Conservation (phyloP, 2,888 invertebrate genomes). For the Malacosoma neustria region DNA sequence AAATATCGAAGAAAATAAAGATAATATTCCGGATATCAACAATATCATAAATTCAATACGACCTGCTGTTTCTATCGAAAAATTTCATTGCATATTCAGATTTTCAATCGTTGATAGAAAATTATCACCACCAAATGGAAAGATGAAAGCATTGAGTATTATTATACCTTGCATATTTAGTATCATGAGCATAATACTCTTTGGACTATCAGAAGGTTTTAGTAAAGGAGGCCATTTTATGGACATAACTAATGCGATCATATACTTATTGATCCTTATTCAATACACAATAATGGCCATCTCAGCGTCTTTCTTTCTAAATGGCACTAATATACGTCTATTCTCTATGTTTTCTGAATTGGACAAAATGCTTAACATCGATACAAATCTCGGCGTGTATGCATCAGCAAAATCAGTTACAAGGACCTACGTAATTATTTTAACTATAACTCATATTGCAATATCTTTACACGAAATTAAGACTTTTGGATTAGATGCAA, state of each 20-base stretch:
- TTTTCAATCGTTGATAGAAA: constrained; percentile 20
- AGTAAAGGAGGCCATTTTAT: constrained; percentile 5
- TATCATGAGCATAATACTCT: constrained; percentile 14
- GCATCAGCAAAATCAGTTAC: too few species aligned
- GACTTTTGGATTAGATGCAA: not conserved
- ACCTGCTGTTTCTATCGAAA: not conserved
- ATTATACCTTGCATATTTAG: constrained; percentile 9
- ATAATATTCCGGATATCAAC: not conserved
- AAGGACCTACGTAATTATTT: constrained; percentile 8
- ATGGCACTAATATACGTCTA: not conserved
- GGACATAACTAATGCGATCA: not conserved
- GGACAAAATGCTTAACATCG: not conserved
- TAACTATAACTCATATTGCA: constrained; percentile 12
- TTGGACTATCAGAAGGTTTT: constrained; percentile 11
- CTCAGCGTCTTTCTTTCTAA: not conserved
- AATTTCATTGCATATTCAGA: constrained; percentile 28
- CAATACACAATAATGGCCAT: not conserved
- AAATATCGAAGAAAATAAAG: not conserved
- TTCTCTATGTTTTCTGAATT: not conserved
- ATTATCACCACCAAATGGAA: constrained; percentile 18
- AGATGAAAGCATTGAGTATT: constrained; percentile 24
- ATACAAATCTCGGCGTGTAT: not conserved
- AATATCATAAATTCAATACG: not conserved
- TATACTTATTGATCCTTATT: not conserved
- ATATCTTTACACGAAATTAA: too few species aligned